A percentile compares a stretch with the other conserved stretches of the same genome.
phyloP scores from a whole-genome alignment of 2,113 vertebrate species.

The Columba livia region DNA sequence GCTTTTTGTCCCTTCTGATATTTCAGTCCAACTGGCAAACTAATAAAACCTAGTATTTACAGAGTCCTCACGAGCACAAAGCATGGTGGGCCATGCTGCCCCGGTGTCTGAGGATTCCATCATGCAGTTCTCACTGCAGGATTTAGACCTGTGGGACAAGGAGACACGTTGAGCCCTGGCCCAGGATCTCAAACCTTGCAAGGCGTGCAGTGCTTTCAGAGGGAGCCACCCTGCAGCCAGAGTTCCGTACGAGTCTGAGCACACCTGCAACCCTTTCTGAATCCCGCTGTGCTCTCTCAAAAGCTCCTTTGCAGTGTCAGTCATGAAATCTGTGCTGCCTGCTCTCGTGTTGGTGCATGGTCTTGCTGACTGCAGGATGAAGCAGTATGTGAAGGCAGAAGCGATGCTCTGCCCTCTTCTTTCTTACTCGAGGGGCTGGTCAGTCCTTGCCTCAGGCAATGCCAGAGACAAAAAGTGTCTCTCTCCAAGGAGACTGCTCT shows the following conservation, averaged over 20 bases:
- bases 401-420: not conserved
- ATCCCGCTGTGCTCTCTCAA: not conserved
- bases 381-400: constrained; percentile 12
- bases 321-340: not conserved
- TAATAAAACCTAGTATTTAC: constrained; percentile 52
- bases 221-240: not conserved
- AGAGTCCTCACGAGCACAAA: not conserved
- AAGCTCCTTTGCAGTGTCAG: not conserved
- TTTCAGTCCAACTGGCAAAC: constrained; percentile 6
- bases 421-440: not conserved
- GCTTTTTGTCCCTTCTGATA: constrained; percentile 38
- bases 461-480: not conserved
- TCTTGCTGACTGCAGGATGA: not conserved
- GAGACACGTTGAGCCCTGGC: not conserved
- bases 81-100: not conserved
- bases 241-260: not conserved
- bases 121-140: not conserved
- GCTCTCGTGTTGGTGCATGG: accelerated
- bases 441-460: not conserved
- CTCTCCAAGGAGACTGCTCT: not conserved
- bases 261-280: not conserved
- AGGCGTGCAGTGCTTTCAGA: not conserved
- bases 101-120: not conserved
- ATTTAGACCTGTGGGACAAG: not conserved
- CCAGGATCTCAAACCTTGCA: not conserved